Conservation (phyloP, 2,888 invertebrate genomes). For the Mesorhabditis sp. region DNA sequence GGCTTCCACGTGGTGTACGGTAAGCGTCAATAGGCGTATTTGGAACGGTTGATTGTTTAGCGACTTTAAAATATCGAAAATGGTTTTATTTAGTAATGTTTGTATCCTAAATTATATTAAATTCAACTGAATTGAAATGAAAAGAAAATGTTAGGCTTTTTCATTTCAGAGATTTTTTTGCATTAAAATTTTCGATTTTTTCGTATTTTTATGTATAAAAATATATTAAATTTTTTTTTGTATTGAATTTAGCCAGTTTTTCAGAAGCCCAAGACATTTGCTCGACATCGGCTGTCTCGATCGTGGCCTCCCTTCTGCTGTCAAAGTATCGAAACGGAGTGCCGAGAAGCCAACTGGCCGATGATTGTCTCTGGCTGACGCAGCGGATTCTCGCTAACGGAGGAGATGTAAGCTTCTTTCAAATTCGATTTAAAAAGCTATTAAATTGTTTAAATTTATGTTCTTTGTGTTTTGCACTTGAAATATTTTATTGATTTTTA, state of each 20-base stretch:
- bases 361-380: slow-evolving; percentile 29
- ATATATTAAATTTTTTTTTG: no score
- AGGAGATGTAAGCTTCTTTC: slow-evolving; percentile 25
- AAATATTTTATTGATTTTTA: background rate
- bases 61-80: background rate
- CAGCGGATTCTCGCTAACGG: slow-evolving; percentile 25
- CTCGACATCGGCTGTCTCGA: slow-evolving; percentile 37
- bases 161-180: background rate
- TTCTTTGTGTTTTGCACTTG: background rate
- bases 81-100: background rate
- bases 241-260: background rate
- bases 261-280: slow-evolving; percentile 44
- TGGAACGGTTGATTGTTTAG: background rate
- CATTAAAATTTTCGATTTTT: background rate
- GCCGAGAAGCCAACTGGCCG: slow-evolving; percentile 17
- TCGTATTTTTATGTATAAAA: no score
- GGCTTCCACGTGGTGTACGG: slow-evolving; percentile 48
- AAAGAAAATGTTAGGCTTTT: no score
- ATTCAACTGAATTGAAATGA: no score
- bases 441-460: no score
- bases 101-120: no score
- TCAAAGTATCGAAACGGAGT: slow-evolving; percentile 35
- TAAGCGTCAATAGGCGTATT: slow-evolving; percentile 11
- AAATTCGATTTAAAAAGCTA: no score
- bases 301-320: slow-evolving; percentile 38